phyloP scores from a whole-genome alignment of 2,113 vertebrate genomes.

The Peromyscus maniculatus region DNA sequence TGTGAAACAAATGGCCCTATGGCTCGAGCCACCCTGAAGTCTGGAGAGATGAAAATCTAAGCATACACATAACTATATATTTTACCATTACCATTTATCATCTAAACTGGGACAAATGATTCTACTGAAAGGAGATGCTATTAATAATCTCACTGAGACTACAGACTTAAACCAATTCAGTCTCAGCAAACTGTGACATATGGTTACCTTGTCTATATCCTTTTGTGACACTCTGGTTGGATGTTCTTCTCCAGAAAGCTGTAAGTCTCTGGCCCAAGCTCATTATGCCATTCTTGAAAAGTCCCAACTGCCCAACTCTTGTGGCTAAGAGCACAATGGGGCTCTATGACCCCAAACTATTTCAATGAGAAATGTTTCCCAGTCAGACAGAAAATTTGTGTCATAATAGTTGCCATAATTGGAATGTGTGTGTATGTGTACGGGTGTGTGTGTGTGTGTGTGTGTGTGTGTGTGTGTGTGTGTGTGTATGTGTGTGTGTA shows the following conservation, averaged over 20 bases:
- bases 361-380: neutral
- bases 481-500: neutral
- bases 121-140: neutral
- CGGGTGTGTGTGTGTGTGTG: neutral
- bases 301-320: neutral
- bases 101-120: neutral
- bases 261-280: neutral
- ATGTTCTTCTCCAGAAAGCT: slow-evolving; percentile 7
- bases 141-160: slow-evolving; percentile 28
- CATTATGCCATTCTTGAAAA: neutral
- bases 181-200: neutral
- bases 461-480: neutral
- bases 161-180: slow-evolving; percentile 7
- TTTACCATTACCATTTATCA: slow-evolving; percentile 28
- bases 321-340: neutral
- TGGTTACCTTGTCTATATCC: neutral
- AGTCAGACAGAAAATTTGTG: neutral
- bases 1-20: neutral
- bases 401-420: neutral
- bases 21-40: slow-evolving; percentile 20
- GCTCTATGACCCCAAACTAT: neutral
- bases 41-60: neutral
- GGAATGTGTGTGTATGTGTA: neutral
- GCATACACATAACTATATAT: neutral
- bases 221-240: neutral